Evolutionary conservation across 2,888 invertebrate genomes (phyloP).

Genomic region (Dasypogon diadema): DNA sequence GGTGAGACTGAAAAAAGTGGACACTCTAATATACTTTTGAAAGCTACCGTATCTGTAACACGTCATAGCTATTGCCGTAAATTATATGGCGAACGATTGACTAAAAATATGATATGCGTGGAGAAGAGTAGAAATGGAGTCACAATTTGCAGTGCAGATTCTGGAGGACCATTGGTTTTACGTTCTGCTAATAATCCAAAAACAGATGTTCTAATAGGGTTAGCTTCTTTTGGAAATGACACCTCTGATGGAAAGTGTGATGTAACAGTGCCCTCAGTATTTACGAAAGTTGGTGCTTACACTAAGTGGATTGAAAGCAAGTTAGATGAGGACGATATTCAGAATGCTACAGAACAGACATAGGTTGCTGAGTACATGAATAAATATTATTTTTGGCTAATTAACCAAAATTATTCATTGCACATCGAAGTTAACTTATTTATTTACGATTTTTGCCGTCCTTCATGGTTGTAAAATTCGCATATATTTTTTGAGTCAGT

Average conservation of each 20-base stretch:
- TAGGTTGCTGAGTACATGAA: too few relatives aligned
- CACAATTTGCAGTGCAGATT: slow-evolving; percentile 1
- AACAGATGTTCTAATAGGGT: not conserved
- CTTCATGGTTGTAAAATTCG: too few relatives aligned
- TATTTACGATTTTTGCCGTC: too few relatives aligned
- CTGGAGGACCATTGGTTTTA: slow-evolving; percentile 3
- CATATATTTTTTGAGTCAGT: too few relatives aligned
- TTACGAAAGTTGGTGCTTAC: not conserved
- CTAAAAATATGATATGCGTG: not conserved
- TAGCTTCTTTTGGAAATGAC: not conserved
- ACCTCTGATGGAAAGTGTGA: not conserved
- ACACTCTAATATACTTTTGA: not conserved
- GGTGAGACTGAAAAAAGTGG: not conserved
- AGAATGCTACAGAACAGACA: too few relatives aligned
- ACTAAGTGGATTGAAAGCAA: not conserved
- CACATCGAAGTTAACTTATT: too few relatives aligned
- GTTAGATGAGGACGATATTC: not conserved
- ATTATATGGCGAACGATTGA: not conserved
- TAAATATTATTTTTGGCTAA: too few relatives aligned
- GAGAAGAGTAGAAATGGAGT: not conserved
- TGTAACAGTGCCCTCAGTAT: not conserved
- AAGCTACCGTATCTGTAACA: not conserved
- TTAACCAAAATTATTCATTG: too few relatives aligned
- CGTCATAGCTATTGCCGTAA: not conserved
- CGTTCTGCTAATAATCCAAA: not conserved